phyloP scores from a whole-genome alignment of 2,797 vertebrate species.

The Sebastes aleutianus region DNA sequence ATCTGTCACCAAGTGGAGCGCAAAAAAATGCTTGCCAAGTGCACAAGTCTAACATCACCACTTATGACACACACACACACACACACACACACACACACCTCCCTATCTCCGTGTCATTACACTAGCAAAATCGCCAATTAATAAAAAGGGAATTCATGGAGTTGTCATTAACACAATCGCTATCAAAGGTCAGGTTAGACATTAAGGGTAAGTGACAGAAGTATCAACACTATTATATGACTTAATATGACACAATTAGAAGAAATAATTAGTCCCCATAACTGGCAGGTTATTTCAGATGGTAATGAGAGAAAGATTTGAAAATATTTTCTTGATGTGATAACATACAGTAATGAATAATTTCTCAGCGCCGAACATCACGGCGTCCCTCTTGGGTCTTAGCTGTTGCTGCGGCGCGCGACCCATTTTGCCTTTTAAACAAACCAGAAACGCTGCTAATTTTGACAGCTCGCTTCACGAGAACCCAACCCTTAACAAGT shows the following conservation, averaged over 20 bases:
- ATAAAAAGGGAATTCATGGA: slow-evolving; percentile 62
- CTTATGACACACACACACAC: slow-evolving; percentile 33
- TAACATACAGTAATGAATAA: slow-evolving; percentile 59
- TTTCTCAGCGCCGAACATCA: slow-evolving; percentile 40
- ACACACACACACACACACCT: slow-evolving; percentile 40
- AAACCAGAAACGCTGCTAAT: slow-evolving; percentile 68
- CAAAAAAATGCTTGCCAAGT: slow-evolving; percentile 69
- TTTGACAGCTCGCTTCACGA: slow-evolving; percentile 72
- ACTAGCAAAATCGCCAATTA: slow-evolving; percentile 68
- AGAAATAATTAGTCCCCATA: slow-evolving; percentile 64
- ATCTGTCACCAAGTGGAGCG: slow-evolving; percentile 79
- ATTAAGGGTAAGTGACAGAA: slow-evolving; percentile 66
- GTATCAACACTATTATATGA: slow-evolving; percentile 62
- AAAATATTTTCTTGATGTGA: slow-evolving; percentile 59
- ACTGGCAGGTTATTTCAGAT: slow-evolving; percentile 50
- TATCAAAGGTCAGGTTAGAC: slow-evolving; percentile 62
- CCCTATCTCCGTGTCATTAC: slow-evolving; percentile 66
- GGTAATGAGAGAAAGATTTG: slow-evolving; percentile 45
- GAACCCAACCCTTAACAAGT: slow-evolving; percentile 62
- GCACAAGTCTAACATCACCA: slow-evolving; percentile 71
- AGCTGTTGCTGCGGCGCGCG: slow-evolving; percentile 55
- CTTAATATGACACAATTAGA: slow-evolving; percentile 57
- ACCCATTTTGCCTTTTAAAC: slow-evolving; percentile 68
- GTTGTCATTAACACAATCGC: slow-evolving; percentile 62
- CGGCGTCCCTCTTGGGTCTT: slow-evolving; percentile 61